Evolutionary conservation across 2,113 vertebrate genomes (phyloP).

Genomic region (Misgurnus mizolepis): DNA sequence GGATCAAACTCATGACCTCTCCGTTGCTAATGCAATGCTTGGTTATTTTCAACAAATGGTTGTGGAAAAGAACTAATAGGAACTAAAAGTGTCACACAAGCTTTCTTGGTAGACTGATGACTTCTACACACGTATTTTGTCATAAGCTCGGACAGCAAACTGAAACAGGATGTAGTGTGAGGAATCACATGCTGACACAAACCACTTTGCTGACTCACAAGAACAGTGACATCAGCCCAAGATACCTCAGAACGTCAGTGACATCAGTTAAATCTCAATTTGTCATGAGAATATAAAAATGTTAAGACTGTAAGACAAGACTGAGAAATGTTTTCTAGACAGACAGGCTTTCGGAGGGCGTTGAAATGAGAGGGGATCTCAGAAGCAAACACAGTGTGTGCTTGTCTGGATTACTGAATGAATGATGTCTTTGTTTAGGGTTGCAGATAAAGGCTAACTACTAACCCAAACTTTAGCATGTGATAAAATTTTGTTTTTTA

Average conservation of each 20-base stretch:
- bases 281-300: not conserved
- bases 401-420: not conserved
- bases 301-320: not conserved
- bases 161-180: constrained; percentile 5
- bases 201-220: constrained; percentile 1
- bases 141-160: not conserved
- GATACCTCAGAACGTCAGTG: not conserved
- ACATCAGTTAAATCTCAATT: not conserved
- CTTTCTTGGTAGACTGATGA: constrained; percentile 18
- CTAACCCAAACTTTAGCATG: not conserved
- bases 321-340: not conserved
- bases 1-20: too few species aligned
- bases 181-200: constrained; percentile 9
- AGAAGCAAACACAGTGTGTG: not conserved
- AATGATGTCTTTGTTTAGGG: constrained; percentile 9
- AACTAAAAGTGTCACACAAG: constrained; percentile 33
- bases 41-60: too few species aligned
- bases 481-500: not conserved
- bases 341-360: not conserved
- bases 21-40: too few species aligned
- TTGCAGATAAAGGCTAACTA: not conserved
- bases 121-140: not conserved
- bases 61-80: not conserved
- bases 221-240: not conserved
- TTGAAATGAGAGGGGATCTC: not conserved